Evolutionary conservation across 2,113 vertebrate species (phyloP).

Genomic region (Notiomystis cincta): DNA sequence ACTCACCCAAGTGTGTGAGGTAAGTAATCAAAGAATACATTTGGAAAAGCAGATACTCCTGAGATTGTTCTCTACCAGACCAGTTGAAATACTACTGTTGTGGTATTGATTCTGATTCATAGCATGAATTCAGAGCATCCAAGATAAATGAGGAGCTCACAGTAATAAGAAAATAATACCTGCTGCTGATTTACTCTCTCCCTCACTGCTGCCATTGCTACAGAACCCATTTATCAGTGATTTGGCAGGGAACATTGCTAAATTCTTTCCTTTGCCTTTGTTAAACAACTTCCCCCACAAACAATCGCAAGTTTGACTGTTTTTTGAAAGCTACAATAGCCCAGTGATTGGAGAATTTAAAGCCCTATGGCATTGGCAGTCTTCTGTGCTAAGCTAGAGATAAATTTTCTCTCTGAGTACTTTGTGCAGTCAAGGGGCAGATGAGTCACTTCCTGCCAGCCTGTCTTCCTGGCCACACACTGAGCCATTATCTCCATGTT

Average conservation of each 20-base stretch:
- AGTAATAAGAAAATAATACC: not conserved
- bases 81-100: not conserved
- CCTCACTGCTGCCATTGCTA: not conserved
- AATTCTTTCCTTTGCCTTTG: not conserved
- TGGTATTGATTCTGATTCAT: not conserved
- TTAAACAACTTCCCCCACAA: not conserved
- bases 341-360: not conserved
- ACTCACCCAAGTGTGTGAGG: not conserved
- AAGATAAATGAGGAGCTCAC: not conserved
- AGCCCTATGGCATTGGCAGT: not conserved
- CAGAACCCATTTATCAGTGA: not conserved
- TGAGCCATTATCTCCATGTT: not conserved
- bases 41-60: not conserved
- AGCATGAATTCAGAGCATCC: not conserved
- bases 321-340: not conserved
- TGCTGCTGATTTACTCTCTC: not conserved
- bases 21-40: not conserved
- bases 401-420: not conserved
- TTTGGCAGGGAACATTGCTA: not conserved
- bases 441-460: not conserved
- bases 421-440: not conserved
- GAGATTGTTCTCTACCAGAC: not conserved
- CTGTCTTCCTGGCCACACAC: not conserved
- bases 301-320: not conserved
- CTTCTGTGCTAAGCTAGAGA: not conserved